These are phyloP conservation scores for Neria commutata DNA, from an alignment of 2,888 invertebrate species.

Conservation along the genomic window DNA sequence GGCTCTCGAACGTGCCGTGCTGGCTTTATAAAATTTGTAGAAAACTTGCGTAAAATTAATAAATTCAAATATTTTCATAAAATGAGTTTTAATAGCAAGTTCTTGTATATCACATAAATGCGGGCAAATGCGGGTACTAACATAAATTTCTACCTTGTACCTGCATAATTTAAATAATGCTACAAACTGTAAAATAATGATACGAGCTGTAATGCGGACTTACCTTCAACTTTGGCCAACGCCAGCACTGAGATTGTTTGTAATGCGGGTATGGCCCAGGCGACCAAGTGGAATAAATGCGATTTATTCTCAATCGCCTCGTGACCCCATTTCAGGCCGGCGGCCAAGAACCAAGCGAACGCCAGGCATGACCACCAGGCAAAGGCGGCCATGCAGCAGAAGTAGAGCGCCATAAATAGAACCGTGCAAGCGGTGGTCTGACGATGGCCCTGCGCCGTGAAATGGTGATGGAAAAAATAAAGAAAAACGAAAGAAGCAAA, in stretches of 20 bases:
- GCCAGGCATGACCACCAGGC: constrained; percentile 98
- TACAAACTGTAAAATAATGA: too few species aligned
- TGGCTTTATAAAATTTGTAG: too few species aligned
- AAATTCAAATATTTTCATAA: too few species aligned
- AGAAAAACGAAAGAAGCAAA: constrained; percentile 9
- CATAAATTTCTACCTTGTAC: too few species aligned
- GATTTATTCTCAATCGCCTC: constrained; percentile 98
- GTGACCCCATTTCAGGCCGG: constrained; percentile 96
- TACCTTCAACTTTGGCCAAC: constrained; percentile 95
- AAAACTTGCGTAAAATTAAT: too few species aligned
- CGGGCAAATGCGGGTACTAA: too few species aligned
- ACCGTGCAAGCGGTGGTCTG: constrained; percentile 77
- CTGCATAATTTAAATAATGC: too few species aligned
- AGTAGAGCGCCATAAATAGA: constrained; percentile 94
- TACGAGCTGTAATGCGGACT: constrained; percentile 40
- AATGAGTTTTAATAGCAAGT: too few species aligned
- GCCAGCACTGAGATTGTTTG: constrained; percentile 95
- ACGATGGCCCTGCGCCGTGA: constrained; percentile 60
- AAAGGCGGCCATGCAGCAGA: constrained; percentile 95
- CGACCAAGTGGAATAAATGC: constrained; percentile 94
- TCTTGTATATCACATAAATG: too few species aligned
- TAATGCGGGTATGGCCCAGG: constrained; percentile 97
- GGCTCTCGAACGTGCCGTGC: too few species aligned
- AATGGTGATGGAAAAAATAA: constrained; percentile 22
- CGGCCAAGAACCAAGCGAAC: constrained; percentile 95